These are phyloP conservation scores for Allygus modestus DNA, from an alignment of 2,888 invertebrate species.

Conservation along the genomic window DNA sequence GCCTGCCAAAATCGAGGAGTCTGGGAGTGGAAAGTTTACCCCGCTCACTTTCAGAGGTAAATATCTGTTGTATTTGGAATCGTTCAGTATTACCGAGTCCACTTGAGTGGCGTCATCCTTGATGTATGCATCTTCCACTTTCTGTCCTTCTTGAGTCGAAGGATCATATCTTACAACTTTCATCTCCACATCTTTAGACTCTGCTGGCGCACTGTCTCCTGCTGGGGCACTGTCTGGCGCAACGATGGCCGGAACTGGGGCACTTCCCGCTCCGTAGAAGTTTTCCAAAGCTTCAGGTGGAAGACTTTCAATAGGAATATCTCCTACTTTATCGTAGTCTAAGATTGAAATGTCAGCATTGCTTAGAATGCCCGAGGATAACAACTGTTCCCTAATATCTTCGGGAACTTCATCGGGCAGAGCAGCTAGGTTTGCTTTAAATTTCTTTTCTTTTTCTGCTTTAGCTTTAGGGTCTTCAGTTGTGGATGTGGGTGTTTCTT, in stretches of 20 bases:
- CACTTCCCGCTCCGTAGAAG: conserved; percentile 90
- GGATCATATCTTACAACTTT: conserved; percentile 92
- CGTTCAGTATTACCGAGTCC: conserved; percentile 84
- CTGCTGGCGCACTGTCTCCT: conserved; percentile 75
- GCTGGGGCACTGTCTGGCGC: conserved; percentile 76
- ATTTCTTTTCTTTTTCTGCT: conserved; percentile 76
- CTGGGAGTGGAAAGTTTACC: conserved; percentile 90
- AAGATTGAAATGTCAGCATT: conserved; percentile 92
- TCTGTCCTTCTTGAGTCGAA: conserved; percentile 83
- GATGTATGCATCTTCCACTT: conserved; percentile 84
- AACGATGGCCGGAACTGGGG: conserved; percentile 82
- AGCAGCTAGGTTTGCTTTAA: conserved; percentile 76
- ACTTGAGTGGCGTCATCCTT: conserved; percentile 85
- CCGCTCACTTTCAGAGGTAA: conserved; percentile 91
- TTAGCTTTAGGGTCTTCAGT: conserved; percentile 73
- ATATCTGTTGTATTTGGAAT: conserved; percentile 88
- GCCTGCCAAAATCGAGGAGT: conserved; percentile 85
- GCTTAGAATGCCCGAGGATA: conserved; percentile 90
- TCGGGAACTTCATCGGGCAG: conserved; percentile 92
- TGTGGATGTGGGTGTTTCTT: conserved; percentile 47
- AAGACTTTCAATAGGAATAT: conserved; percentile 88
- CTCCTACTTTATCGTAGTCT: conserved; percentile 93
- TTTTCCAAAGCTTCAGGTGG: conserved; percentile 92
- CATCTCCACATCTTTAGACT: conserved; percentile 77
- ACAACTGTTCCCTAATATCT: conserved; percentile 88